Evolutionary conservation across 2,888 invertebrate genomes (phyloP), one percentile per base, ranked within the genome.

Genomic region (Neria commutata): DNA sequence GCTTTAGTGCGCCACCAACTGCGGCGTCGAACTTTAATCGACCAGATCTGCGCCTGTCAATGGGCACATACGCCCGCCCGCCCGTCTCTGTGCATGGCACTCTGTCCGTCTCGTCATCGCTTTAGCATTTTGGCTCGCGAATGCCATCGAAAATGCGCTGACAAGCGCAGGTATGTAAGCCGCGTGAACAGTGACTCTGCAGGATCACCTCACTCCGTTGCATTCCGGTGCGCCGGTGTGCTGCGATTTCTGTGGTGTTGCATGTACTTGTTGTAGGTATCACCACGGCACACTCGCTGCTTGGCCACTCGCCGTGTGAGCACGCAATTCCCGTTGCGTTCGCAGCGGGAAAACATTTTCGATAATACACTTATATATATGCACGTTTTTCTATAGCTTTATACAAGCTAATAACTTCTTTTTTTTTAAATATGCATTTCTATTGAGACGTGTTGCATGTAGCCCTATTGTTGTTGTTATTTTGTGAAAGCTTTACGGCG

Each of bases 1-100:
- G 37, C 53, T 47, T 47, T 11, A 14, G 54, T 24, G 23, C 33
- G 48, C 29, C 42, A 58, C 64, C 61, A 56, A 56, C 61, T 58
- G 64, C 25, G 58, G 53, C 48, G 51, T 62, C 58, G 61, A 60
- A 60, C 60, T 62, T 62, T 62, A 58, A 60, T 60, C 62, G 54
- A 49, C 45, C 51, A 58, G 60, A 56, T 54, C 61, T n/a, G n/a
- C 62, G 62, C 60, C 64, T 64, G 62, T 62, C 62, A 64, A 61
- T 64, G 58, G 53, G 51, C 34, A 52, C 58, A 58, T 42, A 25
- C 19, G 24, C 29, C 19, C 45, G 11, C 21, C 19, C 17, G 19
- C 45, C 19, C 10, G 45, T 1, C 17, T 3, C 45, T 45, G 16
- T n/a, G n/a, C n/a, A n/a, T n/a, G n/a, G n/a, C n/a, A n/a, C n/a